phyloP scores from a whole-genome alignment of 2,113 vertebrate species.

The Ceyx cyanopectus region DNA sequence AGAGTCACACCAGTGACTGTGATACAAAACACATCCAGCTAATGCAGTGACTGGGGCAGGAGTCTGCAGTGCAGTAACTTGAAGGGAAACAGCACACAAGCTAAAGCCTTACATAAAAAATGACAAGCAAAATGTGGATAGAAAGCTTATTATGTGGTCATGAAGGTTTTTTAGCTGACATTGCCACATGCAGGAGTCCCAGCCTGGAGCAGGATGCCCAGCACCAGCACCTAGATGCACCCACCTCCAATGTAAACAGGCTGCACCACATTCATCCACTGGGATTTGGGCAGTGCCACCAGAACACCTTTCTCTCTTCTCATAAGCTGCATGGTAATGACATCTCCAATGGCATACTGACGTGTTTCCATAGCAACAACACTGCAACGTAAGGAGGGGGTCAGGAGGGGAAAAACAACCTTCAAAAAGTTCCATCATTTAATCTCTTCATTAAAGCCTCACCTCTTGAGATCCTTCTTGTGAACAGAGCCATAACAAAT shows the following conservation, averaged over 20 bases:
- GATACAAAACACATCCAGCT: not conserved
- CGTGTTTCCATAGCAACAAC: slow-evolving; percentile 95
- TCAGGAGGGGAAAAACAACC: not conserved
- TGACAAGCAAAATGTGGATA: not conserved
- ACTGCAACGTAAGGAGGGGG: slow-evolving; percentile 69
- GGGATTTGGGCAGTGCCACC: slow-evolving; percentile 92
- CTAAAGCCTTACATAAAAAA: not conserved
- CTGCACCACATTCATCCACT: slow-evolving; percentile 93
- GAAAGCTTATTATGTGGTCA: not conserved
- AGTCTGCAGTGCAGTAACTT: not conserved
- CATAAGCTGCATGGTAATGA: slow-evolving; percentile 97
- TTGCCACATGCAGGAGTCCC: not conserved
- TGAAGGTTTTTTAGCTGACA: not conserved
- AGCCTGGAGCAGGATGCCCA: not conserved
- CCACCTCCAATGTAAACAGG: slow-evolving; percentile 91
- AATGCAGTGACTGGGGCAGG: not conserved
- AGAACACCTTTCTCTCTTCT: slow-evolving; percentile 92
- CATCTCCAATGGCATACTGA: slow-evolving; percentile 90
- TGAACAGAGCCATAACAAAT: slow-evolving; percentile 96
- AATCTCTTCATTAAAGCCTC: not conserved
- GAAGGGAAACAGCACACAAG: not conserved
- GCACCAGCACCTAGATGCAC: not conserved
- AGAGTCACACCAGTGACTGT: not conserved
- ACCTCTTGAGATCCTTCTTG: slow-evolving; percentile 95
- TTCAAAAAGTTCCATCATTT: not conserved